phyloP scores from a whole-genome alignment of 64 coral and sea anemone species.

The Actinia tenebrosa region DNA sequence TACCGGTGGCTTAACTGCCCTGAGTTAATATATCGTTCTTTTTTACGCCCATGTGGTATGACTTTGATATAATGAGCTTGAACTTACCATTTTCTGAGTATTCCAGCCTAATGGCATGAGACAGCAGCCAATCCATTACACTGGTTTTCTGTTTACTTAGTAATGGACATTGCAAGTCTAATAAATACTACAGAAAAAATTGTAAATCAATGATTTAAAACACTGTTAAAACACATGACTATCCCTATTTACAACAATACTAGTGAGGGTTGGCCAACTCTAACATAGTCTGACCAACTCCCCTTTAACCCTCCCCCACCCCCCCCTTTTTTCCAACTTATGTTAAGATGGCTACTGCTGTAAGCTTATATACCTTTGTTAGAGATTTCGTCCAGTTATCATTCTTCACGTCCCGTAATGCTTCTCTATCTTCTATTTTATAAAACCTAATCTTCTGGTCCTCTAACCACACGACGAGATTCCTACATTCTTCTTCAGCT shows the following conservation, averaged over 20 bases:
- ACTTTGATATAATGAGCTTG: neutral
- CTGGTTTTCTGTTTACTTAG: slow-evolving; percentile 51
- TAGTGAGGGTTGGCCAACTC: no score
- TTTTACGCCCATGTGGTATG: neutral
- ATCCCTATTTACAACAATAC: no score
- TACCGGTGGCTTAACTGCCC: no score
- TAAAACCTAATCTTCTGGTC: slow-evolving; percentile 88
- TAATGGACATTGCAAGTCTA: slow-evolving; percentile 81
- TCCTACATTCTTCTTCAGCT: slow-evolving; percentile 85
- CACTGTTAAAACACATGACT: no score
- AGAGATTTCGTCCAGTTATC: slow-evolving; percentile 57
- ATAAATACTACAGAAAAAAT: slow-evolving; percentile 56
- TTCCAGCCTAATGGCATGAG: slow-evolving; percentile 87
- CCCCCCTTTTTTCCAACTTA: no score
- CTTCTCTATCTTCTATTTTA: slow-evolving; percentile 80
- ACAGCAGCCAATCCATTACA: slow-evolving; percentile 81
- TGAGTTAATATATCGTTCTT: no score
- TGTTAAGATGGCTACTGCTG: no score
- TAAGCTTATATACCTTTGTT: slow-evolving; percentile 45
- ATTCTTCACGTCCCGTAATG: slow-evolving; percentile 48
- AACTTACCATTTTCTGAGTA: slow-evolving; percentile 88
- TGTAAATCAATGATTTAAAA: neutral
- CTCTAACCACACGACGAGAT: slow-evolving; percentile 87
- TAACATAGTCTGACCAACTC: no score
- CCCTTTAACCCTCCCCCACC: no score